Percentiles rank a stretch among this genome's conserved stretches.
phyloP scores from a whole-genome alignment of 2,113 vertebrate species.

The Solea senegalensis region DNA sequence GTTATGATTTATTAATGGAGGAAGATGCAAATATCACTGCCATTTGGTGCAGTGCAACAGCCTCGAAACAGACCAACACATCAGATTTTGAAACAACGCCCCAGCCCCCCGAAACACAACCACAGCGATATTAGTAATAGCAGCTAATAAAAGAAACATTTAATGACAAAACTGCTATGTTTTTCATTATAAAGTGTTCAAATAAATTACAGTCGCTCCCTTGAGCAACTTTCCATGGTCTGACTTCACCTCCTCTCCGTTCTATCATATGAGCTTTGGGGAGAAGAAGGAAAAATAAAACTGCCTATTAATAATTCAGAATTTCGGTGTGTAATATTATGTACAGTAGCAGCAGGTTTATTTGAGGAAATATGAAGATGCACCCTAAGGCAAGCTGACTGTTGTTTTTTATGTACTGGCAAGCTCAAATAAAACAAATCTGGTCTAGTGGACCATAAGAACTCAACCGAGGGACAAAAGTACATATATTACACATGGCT shows the following conservation, averaged over 20 bases:
- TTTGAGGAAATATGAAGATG: conserved; percentile 69
- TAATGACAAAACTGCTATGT: conserved; percentile 17
- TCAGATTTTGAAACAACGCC: conserved; percentile 6
- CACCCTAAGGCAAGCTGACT: conserved; percentile 39
- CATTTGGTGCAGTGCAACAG: conserved; percentile 35
- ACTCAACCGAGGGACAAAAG: conserved; percentile 28
- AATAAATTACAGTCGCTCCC: conserved; percentile 51
- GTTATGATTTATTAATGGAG: conserved; percentile 79
- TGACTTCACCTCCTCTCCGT: conserved; percentile 44
- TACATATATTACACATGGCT: conserved; percentile 47
- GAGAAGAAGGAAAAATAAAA: conserved; percentile 61
- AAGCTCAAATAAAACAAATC: conserved; percentile 53
- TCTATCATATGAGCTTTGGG: conserved; percentile 53
- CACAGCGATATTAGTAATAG: conserved; percentile 20
- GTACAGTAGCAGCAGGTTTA: conserved; percentile 68
- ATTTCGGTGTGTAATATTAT: conserved; percentile 63
- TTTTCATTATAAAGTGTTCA: conserved; percentile 34
- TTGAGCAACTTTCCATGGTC: conserved; percentile 44
- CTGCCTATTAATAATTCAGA: conserved; percentile 73
- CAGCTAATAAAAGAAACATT: conserved; percentile 40
- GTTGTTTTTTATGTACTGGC: conserved; percentile 42
- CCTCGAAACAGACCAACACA: conserved; percentile 13
- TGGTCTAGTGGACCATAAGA: conserved; percentile 15
- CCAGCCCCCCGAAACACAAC: not conserved
- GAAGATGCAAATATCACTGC: conserved; percentile 71